Evolutionary conservation across 2,113 vertebrate species (phyloP).

Genomic region (Morone saxatilis): DNA sequence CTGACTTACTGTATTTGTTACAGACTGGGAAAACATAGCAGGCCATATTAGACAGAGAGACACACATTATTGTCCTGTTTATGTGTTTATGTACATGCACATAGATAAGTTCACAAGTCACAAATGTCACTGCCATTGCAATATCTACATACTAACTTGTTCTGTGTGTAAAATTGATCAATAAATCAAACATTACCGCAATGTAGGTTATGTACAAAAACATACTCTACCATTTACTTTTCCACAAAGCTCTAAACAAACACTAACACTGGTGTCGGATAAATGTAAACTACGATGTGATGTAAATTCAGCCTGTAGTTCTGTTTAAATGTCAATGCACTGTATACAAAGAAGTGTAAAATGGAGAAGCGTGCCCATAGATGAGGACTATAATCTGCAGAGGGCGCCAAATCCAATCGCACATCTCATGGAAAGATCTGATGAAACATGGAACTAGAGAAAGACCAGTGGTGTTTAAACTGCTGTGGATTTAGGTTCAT

Average conservation of each 20-base stretch:
- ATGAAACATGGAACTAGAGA: background rate
- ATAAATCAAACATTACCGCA: too few relatives aligned
- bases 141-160: too few relatives aligned
- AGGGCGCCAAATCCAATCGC: slow-evolving; percentile 42
- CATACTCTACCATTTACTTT: background rate
- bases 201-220: background rate
- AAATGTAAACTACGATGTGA: background rate
- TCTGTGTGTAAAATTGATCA: too few relatives aligned
- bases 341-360: background rate
- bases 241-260: background rate
- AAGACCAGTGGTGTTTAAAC: background rate
- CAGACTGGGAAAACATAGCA: background rate
- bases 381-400: slow-evolving; percentile 37
- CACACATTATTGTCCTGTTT: background rate
- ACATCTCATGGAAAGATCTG: slow-evolving; percentile 3
- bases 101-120: background rate
- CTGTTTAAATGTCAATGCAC: background rate
- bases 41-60: background rate
- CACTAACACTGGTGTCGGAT: background rate
- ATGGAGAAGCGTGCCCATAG: background rate
- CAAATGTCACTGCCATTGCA: too few relatives aligned
- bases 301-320: background rate
- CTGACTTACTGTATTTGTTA: background rate
- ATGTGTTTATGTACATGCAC: background rate
- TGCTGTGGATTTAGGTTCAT: slow-evolving; percentile 26